Evolutionary conservation across 2,888 invertebrate species (phyloP).

Genomic region (Lathronympha strigana): DNA sequence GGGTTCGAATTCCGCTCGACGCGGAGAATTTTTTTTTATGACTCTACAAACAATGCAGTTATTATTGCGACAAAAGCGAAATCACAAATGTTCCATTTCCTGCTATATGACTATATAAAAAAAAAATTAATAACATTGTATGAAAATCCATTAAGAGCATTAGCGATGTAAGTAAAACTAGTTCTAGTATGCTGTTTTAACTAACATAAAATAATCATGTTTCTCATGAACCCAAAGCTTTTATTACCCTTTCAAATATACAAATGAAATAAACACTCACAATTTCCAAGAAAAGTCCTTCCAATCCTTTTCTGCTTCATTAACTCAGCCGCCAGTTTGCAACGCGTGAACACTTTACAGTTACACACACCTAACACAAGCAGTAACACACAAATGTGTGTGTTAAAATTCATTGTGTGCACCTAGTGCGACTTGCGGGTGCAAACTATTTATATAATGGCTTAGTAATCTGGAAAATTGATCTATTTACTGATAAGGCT

Average conservation of each 20-base stretch:
- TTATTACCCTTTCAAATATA: background rate
- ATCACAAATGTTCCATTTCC: too few relatives aligned
- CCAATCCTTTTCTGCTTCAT: slow-evolving; percentile 52
- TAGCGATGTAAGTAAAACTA: too few relatives aligned
- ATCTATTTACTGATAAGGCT: slow-evolving; percentile 19
- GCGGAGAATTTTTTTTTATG: too few relatives aligned
- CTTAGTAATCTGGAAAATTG: slow-evolving; percentile 27
- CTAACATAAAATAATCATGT: too few relatives aligned
- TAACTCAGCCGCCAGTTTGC: slow-evolving; percentile 56
- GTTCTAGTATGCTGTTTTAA: too few relatives aligned
- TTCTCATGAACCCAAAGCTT: background rate
- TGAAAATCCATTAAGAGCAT: too few relatives aligned
- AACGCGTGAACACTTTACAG: slow-evolving; percentile 59
- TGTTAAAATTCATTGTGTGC: slow-evolving; percentile 35
- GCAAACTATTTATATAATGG: slow-evolving; percentile 2
- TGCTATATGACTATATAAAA: too few relatives aligned
- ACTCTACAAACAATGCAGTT: too few relatives aligned
- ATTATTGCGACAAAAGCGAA: too few relatives aligned
- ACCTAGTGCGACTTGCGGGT: background rate
- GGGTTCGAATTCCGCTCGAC: too few relatives aligned
- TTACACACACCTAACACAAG: slow-evolving; percentile 45
- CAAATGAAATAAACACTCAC: slow-evolving; percentile 54
- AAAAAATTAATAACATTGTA: too few relatives aligned
- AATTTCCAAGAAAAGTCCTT: slow-evolving; percentile 63
- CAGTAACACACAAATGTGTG: slow-evolving; percentile 18